A percentile compares a stretch with the other conserved stretches of the same genome.
phyloP scores from a whole-genome alignment of 2,888 invertebrate genomes.

The Lasioglossum vierecki region DNA sequence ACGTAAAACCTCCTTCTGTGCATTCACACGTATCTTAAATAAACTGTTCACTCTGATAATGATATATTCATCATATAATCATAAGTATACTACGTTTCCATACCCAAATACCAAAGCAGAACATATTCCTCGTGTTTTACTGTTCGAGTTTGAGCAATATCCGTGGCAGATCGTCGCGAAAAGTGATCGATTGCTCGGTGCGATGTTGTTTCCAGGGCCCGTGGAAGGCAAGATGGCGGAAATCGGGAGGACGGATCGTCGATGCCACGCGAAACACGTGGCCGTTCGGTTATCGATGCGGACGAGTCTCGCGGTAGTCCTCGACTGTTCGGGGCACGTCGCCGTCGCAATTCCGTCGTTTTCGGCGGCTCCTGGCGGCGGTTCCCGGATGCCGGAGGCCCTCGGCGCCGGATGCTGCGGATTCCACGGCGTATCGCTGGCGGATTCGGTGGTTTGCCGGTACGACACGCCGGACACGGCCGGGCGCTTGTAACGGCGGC shows the following conservation, averaged over 20 bases:
- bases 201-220: background rate
- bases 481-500: slow-evolving; percentile 69
- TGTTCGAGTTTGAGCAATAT: background rate
- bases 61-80: too few species aligned
- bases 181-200: background rate
- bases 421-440: slow-evolving; percentile 66
- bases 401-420: slow-evolving; percentile 61
- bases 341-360: slow-evolving; percentile 60
- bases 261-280: slow-evolving; percentile 26
- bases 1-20: too few species aligned
- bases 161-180: background rate
- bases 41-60: too few species aligned
- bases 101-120: too few species aligned
- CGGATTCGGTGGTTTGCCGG: slow-evolving; percentile 74
- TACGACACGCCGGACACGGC: slow-evolving; percentile 71
- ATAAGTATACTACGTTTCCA: too few species aligned
- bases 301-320: slow-evolving; percentile 1
- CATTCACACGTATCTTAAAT: too few species aligned
- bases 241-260: background rate
- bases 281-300: slow-evolving; percentile 32
- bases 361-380: slow-evolving; percentile 55
- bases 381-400: slow-evolving; percentile 62
- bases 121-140: too few species aligned
- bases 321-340: slow-evolving; percentile 31
- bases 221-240: background rate